phyloP scores from a whole-genome alignment of 2,797 vertebrate genomes.

The Cryptoblepharus egeriae region DNA sequence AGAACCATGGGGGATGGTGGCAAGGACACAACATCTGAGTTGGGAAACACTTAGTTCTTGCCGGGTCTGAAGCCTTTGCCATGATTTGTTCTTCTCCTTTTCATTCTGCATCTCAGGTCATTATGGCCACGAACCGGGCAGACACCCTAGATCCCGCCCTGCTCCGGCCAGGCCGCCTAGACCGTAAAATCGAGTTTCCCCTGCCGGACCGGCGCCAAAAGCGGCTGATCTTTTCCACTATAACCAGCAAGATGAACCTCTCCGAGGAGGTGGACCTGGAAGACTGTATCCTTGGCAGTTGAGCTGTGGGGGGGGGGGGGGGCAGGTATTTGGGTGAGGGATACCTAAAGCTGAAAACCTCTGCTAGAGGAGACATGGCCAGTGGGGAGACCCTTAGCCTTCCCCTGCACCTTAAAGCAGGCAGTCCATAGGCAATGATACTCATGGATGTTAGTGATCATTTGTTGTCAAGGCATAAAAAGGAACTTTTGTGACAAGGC shows the following conservation, averaged over 20 bases:
- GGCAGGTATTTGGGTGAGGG: neutral
- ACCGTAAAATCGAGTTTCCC: constrained; percentile 95
- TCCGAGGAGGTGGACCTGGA: constrained; percentile 96
- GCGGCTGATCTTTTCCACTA: constrained; percentile 92
- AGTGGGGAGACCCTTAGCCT: neutral
- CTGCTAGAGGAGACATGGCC: neutral
- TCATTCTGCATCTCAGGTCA: constrained; percentile 79
- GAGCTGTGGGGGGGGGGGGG: neutral
- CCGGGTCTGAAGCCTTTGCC: neutral
- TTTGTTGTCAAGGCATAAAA: no score
- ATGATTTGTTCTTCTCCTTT: neutral
- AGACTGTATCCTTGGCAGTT: constrained; percentile 86
- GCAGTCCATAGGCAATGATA: no score
- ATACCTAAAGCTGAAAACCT: no score
- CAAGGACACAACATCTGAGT: no score
- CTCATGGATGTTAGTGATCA: no score
- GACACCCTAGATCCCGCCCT: constrained; percentile 93
- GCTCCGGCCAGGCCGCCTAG: constrained; percentile 90
- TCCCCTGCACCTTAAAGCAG: no score
- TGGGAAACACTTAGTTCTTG: neutral
- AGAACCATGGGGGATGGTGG: no score
- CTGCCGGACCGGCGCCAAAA: constrained; percentile 93
- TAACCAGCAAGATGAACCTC: constrained; percentile 97
- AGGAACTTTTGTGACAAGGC: no score
- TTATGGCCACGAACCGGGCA: constrained; percentile 96